phyloP scores from a whole-genome alignment of 2,888 invertebrate genomes.

The Macropis europaea region DNA sequence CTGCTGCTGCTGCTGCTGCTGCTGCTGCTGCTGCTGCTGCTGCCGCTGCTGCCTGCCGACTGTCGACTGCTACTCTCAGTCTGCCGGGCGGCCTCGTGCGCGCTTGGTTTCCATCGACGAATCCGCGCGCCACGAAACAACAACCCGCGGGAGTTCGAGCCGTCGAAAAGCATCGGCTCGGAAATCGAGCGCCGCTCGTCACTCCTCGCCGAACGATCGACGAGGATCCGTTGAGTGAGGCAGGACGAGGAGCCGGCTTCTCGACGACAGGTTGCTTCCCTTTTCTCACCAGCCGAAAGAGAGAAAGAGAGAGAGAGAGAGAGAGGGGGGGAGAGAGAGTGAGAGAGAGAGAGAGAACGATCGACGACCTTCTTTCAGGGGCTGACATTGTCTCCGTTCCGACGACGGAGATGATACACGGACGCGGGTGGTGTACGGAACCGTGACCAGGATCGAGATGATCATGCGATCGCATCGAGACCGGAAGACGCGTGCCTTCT shows the following conservation, averaged over 20 bases:
- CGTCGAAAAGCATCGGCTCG: constrained; percentile 8
- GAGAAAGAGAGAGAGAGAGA: no score
- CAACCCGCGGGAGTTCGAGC: constrained; percentile 34
- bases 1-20: constrained; percentile 42
- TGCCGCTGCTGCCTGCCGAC: constrained; percentile 54
- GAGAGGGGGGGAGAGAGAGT: no score
- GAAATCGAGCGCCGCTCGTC: constrained; percentile 21
- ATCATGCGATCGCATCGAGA: constrained; percentile 22
- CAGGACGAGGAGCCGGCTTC: constrained; percentile 40
- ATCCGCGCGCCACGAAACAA: constrained; percentile 49
- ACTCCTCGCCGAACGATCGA: constrained; percentile 36
- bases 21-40: constrained; percentile 51
- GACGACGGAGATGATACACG: constrained; percentile 18
- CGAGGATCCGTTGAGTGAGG: constrained; percentile 42
- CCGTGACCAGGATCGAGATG: constrained; percentile 36
- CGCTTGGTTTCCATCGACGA: constrained; percentile 59
- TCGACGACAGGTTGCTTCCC: background rate
- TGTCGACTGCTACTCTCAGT: constrained; percentile 64
- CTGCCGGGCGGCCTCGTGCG: constrained; percentile 69
- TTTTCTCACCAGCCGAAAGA: no score
- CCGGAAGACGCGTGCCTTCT: constrained; percentile 18
- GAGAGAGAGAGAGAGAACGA: no score
- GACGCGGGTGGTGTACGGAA: constrained; percentile 35
- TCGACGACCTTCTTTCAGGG: no score
- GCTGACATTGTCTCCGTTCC: no score